Percentiles rank a stretch among this genome's conserved stretches.
Evolutionary conservation across 2,113 vertebrate genomes (phyloP).

Genomic region (Hystrix cristata): DNA sequence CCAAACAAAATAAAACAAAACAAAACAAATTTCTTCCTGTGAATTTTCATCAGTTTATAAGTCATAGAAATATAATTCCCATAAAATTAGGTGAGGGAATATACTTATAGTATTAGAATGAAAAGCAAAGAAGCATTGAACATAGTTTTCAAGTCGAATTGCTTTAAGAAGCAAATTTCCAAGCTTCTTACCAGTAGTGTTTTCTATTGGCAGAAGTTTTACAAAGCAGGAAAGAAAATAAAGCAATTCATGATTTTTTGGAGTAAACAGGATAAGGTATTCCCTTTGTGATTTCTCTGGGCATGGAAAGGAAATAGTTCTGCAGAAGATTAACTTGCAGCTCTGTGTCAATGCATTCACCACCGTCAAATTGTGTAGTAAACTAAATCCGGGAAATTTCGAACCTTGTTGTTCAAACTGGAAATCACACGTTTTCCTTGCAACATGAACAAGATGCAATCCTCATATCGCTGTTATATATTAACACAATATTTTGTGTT

Average conservation of each 20-base stretch:
- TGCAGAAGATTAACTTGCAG: slow-evolving; percentile 67
- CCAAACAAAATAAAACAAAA: too few relatives aligned
- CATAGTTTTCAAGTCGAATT: background rate
- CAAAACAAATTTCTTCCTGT: background rate
- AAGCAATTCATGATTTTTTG: slow-evolving; percentile 80
- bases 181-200: slow-evolving; percentile 27
- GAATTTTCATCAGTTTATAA: slow-evolving; percentile 53
- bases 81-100: background rate
- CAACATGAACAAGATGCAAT: background rate
- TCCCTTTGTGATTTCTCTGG: slow-evolving; percentile 78
- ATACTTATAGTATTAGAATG: background rate
- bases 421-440: background rate
- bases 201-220: slow-evolving; percentile 69
- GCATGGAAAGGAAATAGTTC: slow-evolving; percentile 67
- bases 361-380: background rate
- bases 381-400: slow-evolving; percentile 27
- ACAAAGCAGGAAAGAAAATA: slow-evolving; percentile 61
- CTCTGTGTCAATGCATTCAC: background rate
- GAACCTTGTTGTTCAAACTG: slow-evolving; percentile 1
- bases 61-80: slow-evolving; percentile 9
- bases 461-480: background rate
- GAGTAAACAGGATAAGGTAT: slow-evolving; percentile 70
- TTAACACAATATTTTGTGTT: slow-evolving; percentile 30
- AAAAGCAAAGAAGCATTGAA: background rate
- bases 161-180: background rate